phyloP scores from a whole-genome alignment of 2,797 vertebrate species.

The Thaleichthys pacificus region DNA sequence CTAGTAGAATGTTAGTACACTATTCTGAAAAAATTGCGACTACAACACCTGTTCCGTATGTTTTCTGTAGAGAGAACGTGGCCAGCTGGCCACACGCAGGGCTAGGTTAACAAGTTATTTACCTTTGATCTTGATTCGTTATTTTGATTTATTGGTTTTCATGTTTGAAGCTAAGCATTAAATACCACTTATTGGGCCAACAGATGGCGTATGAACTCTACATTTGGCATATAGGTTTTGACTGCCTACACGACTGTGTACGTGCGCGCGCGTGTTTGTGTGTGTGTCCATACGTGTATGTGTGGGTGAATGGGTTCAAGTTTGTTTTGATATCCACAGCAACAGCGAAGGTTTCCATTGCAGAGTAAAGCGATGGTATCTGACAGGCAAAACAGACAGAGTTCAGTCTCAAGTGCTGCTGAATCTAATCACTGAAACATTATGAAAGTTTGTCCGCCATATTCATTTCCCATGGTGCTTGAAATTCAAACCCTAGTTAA shows the following conservation, averaged over 20 bases:
- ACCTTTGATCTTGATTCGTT: too few species aligned
- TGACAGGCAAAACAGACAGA: neutral
- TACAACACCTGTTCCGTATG: too few species aligned
- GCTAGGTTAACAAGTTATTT: too few species aligned
- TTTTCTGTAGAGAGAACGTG: too few species aligned
- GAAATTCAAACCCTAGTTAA: neutral
- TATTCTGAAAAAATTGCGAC: too few species aligned
- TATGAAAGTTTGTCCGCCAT: neutral
- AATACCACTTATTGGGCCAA: neutral
- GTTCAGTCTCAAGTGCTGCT: neutral
- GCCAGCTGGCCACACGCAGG: too few species aligned
- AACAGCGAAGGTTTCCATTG: neutral
- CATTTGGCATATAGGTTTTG: neutral
- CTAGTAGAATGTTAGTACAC: too few species aligned
- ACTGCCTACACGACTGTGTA: neutral
- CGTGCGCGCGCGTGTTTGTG: neutral
- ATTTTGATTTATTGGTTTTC: too few species aligned
- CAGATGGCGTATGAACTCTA: slow-evolving; percentile 7
- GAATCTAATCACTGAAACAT: neutral
- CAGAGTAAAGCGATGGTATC: neutral
- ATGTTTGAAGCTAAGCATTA: neutral
- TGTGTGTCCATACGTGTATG: neutral
- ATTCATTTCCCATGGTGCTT: neutral
- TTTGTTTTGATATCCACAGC: neutral
- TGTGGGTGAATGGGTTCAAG: neutral